Evolutionary conservation across 2,113 vertebrate genomes (phyloP).

Genomic region (Salvator merianae): DNA sequence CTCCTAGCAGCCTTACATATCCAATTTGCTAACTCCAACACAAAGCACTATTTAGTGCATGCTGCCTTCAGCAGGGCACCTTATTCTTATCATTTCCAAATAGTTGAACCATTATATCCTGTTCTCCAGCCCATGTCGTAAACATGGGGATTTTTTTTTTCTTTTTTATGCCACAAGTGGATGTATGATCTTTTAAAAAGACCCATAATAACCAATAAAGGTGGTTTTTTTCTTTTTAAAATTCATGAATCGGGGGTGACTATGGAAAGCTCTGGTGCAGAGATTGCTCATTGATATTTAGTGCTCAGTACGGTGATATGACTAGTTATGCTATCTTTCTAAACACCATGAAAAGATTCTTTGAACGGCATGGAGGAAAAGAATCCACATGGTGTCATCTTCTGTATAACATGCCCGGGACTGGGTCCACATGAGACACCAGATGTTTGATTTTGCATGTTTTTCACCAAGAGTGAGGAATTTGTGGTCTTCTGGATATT

Average conservation of each 20-base stretch:
- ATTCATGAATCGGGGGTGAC: no score
- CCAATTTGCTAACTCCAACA: no score
- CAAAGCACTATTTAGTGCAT: no score
- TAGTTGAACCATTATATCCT: no score
- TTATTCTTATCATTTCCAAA: no score
- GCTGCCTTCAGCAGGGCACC: no score
- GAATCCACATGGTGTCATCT: not conserved
- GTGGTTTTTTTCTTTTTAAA: no score
- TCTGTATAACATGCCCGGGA: slow-evolving; percentile 25
- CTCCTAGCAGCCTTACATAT: not conserved
- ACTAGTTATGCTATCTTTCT: slow-evolving; percentile 43
- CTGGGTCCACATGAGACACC: slow-evolving; percentile 28
- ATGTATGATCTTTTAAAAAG: no score
- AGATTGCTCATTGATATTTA: slow-evolving; percentile 3
- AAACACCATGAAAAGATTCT: slow-evolving; percentile 46
- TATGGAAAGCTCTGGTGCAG: not conserved
- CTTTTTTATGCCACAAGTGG: no score
- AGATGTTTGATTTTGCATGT: not conserved
- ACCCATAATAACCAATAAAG: no score
- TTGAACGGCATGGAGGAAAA: slow-evolving; percentile 18
- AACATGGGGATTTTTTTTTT: no score
- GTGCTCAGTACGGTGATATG: not conserved
- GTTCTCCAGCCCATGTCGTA: no score
- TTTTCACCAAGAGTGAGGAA: not conserved
- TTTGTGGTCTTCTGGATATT: not conserved